Percentiles rank a stretch among this genome's conserved stretches.
Conservation (phyloP, 2,113 vertebrate genomes). For the Desmodus rotundus region DNA sequence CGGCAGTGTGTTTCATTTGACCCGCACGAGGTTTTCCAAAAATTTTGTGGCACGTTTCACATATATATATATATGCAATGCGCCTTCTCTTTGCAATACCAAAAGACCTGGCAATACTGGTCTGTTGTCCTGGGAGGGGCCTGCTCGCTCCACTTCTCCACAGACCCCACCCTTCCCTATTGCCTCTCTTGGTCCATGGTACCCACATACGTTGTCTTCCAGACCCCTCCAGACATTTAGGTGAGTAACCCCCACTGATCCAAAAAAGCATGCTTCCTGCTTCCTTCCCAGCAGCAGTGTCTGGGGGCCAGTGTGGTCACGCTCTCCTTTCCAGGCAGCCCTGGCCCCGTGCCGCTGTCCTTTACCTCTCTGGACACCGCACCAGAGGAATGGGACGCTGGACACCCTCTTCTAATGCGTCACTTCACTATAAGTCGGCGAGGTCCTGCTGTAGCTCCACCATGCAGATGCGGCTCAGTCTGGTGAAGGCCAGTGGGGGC, state of each 20-base stretch:
- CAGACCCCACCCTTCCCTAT: background rate
- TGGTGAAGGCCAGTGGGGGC: background rate
- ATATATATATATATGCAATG: accelerated
- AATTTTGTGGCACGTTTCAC: background rate
- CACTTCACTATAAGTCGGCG: background rate
- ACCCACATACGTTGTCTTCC: background rate
- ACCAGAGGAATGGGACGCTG: background rate
- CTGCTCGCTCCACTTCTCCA: background rate
- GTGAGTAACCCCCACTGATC: background rate
- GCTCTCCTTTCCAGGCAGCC: background rate
- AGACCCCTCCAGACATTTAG: background rate
- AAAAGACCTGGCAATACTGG: background rate
- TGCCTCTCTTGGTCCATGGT: too few relatives aligned
- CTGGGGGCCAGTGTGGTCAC: background rate
- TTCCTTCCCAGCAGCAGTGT: background rate
- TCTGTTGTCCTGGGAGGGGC: background rate
- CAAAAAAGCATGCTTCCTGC: background rate
- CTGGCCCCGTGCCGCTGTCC: background rate
- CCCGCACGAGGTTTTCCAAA: background rate
- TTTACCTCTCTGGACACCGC: background rate
- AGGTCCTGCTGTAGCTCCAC: background rate
- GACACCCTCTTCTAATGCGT: background rate
- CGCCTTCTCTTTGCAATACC: background rate
- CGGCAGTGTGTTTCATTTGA: background rate
- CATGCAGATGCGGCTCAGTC: background rate